Percentiles rank a stretch among this genome's conserved stretches.
Evolutionary conservation across 2,888 invertebrate species (phyloP).

Genomic region (Megaustenia siamemsis): DNA sequence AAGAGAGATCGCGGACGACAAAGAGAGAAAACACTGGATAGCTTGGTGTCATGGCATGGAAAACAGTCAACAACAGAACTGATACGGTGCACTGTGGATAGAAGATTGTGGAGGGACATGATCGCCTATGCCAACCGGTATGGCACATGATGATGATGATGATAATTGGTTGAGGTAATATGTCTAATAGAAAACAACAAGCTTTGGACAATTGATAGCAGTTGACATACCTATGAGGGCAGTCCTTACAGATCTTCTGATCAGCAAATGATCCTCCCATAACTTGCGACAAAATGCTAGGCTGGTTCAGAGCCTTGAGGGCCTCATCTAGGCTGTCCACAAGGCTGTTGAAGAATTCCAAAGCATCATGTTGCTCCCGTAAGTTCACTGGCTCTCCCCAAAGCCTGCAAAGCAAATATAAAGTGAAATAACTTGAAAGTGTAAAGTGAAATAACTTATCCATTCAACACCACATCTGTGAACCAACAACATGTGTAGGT

Average conservation of each 20-base stretch:
- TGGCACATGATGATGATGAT: no score
- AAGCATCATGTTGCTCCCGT: slow-evolving; percentile 98
- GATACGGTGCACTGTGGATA: no score
- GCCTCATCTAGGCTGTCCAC: slow-evolving; percentile 98
- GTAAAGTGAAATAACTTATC: neutral
- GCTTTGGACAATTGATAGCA: neutral
- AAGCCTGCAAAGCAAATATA: slow-evolving; percentile 83
- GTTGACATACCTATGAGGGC: slow-evolving; percentile 89
- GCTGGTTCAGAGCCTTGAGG: slow-evolving; percentile 91
- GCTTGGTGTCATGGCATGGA: no score
- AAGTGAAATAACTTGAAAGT: neutral
- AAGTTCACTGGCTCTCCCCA: slow-evolving; percentile 98
- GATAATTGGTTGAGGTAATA: no score
- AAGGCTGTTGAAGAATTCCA: slow-evolving; percentile 98
- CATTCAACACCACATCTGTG: no score
- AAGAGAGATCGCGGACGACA: no score
- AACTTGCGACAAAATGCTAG: slow-evolving; percentile 84
- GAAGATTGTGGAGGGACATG: no score
- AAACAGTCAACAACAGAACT: no score
- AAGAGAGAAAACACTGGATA: no score
- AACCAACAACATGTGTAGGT: no score
- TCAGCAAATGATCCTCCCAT: slow-evolving; percentile 98
- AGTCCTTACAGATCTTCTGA: slow-evolving; percentile 99
- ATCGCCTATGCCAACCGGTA: no score
- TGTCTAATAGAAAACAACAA: no score